Evolutionary conservation across 2,888 invertebrate genomes (phyloP).

Genomic region (Pollenia angustigena): DNA sequence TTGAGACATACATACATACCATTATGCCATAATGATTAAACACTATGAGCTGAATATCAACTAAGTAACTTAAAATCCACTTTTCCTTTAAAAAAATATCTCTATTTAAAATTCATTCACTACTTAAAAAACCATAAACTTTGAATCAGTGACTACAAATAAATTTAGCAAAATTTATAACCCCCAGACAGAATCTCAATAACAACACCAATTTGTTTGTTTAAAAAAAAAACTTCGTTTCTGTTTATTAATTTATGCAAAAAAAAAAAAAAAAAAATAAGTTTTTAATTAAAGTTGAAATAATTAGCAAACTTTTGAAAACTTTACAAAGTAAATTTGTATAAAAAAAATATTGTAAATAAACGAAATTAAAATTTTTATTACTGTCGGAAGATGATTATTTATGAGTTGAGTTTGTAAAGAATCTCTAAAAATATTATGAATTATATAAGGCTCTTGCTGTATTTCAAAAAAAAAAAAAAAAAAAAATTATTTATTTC

Average conservation of each 20-base stretch:
- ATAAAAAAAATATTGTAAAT: not conserved
- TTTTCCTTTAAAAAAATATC: not conserved
- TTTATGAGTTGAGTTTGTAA: not conserved
- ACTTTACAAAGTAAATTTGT: not conserved
- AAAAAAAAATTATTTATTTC: too few relatives aligned
- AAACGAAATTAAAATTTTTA: not conserved
- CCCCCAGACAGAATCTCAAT: not conserved
- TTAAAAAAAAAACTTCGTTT: not conserved
- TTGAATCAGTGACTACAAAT: not conserved
- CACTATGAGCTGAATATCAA: slow-evolving; percentile 45
- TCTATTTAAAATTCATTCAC: slow-evolving; percentile 32
- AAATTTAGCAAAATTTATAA: not conserved
- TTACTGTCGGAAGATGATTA: not conserved
- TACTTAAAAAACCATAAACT: not conserved
- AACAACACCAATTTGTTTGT: not conserved
- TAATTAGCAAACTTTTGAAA: slow-evolving; percentile 5
- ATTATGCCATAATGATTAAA: slow-evolving; percentile 6
- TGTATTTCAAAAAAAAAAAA: too few relatives aligned
- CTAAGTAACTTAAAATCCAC: not conserved
- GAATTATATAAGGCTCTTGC: too few relatives aligned
- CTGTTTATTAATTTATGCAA: slow-evolving; percentile 13
- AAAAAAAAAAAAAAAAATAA: slow-evolving; percentile 3
- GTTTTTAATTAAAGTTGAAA: slow-evolving; percentile 41
- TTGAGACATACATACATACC: slow-evolving; percentile 6
- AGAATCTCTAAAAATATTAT: too few relatives aligned